Evolutionary conservation across 2,888 invertebrate genomes (phyloP), one percentile per base, ranked within the genome.

Genomic region (Caradrina kadenii): DNA sequence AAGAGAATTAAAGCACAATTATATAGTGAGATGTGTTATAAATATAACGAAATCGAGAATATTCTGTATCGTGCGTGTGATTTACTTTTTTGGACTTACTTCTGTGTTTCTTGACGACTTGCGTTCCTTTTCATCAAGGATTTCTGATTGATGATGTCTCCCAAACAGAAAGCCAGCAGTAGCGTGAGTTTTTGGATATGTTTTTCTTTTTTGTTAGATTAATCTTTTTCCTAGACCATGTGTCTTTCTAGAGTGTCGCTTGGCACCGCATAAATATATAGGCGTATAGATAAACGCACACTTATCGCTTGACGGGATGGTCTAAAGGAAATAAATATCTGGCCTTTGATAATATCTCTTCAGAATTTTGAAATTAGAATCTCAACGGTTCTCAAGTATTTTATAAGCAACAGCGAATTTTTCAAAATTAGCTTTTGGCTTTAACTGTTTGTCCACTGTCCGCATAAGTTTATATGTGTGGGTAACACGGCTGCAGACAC

Each of bases 91-190:
- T 88, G 92, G 92, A 92, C 88, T 87, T 89, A 90, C 79, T 92
- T 83, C 80, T 87, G 91, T 89, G 89, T 93, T 90, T 91, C 90
- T 91, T 93, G 93, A 93, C 91, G 87, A 85, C 86, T 81, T 80
- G 76, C 56, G 67, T 68, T 52, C 52, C 31, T 68, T 49, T 50
- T 48, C 39, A 42, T 53, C 10, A 22, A 74, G 63, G 62, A 69
- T 62, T 68, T 64, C 65, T 81, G 72, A 79, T 81, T 85, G 73
- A 89, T 83, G 63, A 93, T 94, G 93, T 89, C 93, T 60, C 93
- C 93, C 19, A 93, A 91, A 79, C 89, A 88, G 78, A 91, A 90
- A 82, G 83, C 85, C 45, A 85, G 87, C 63, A 75, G 79, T 62
- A 69, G 72, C 19, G 80, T 85, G 35, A 78, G 82, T 83, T 60